Evolutionary conservation across 1,140 invertebrate genomes (phyloP).

Genomic region (Thaumetopoea pityocampa): DNA sequence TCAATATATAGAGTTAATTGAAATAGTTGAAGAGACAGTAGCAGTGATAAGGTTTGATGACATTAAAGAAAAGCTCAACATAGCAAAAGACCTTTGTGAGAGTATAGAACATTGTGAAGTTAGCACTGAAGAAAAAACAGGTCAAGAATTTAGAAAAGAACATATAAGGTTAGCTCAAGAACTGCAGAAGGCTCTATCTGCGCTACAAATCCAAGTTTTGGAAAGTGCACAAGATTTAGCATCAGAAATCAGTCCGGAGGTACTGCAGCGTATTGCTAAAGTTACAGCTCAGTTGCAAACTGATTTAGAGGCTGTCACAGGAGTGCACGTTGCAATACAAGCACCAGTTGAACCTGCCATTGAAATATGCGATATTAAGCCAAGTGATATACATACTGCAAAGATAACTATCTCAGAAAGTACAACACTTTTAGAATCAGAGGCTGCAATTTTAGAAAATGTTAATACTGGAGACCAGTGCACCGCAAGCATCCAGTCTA

Average conservation of each 20-base stretch:
- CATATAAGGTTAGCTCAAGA: constrained; percentile 32
- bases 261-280: constrained; percentile 30
- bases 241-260: constrained; percentile 22
- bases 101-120: constrained; percentile 18
- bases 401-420: background rate
- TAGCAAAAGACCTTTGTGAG: constrained; percentile 43
- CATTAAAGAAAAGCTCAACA: constrained; percentile 32
- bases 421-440: background rate
- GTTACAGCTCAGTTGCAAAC: constrained; percentile 30
- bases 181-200: constrained; percentile 35
- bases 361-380: constrained; percentile 3
- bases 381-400: constrained; percentile 1
- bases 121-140: constrained; percentile 4
- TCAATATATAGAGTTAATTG: constrained; percentile 47
- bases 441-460: background rate
- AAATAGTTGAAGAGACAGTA: constrained; percentile 48
- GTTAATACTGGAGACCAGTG: no score
- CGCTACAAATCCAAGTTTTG: constrained; percentile 36
- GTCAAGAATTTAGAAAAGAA: constrained; percentile 18
- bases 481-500: no score
- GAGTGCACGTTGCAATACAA: constrained; percentile 18
- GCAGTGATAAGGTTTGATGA: constrained; percentile 40
- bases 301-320: constrained; percentile 30
- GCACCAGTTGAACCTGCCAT: constrained; percentile 4
- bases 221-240: constrained; percentile 30